Evolutionary conservation across 2,888 invertebrate genomes (phyloP).

Genomic region (Amphiduros pacificus): DNA sequence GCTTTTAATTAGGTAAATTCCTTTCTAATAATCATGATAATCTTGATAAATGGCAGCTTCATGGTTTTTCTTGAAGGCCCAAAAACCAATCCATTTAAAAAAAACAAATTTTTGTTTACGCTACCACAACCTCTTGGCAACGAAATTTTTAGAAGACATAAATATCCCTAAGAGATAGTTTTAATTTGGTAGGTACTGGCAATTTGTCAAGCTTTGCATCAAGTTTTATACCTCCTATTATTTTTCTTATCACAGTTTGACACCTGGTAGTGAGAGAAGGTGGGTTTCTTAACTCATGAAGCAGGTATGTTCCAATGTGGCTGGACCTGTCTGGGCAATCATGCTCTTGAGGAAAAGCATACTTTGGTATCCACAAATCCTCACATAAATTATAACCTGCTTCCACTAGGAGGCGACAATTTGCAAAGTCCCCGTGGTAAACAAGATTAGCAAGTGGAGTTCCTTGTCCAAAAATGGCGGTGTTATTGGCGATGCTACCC

Average conservation of each 20-base stretch:
- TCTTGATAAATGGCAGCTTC: too few relatives aligned
- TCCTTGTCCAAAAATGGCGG: constrained; percentile 36
- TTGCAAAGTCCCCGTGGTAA: constrained; percentile 28
- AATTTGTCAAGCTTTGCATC: background rate
- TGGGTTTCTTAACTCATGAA: background rate
- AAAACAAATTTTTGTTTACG: too few relatives aligned
- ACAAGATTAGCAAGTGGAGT: constrained; percentile 37
- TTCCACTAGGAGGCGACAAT: constrained; percentile 30
- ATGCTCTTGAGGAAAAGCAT: background rate
- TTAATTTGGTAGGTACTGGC: background rate
- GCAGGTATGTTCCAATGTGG: background rate
- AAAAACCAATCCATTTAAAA: too few relatives aligned
- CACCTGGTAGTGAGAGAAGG: background rate
- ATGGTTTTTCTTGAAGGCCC: too few relatives aligned
- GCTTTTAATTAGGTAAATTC: too few relatives aligned
- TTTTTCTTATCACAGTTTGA: background rate
- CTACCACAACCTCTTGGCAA: too few relatives aligned
- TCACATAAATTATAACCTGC: constrained; percentile 34
- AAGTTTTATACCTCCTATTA: background rate
- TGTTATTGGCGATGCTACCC: constrained; percentile 35
- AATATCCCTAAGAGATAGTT: too few relatives aligned
- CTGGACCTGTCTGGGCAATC: too few relatives aligned
- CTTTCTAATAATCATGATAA: too few relatives aligned
- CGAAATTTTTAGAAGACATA: too few relatives aligned
- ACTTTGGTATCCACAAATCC: constrained; percentile 17